These are phyloP conservation scores for Manacus vitellinus DNA, from an alignment of 2,113 vertebrate genomes.

Conservation along the genomic window DNA sequence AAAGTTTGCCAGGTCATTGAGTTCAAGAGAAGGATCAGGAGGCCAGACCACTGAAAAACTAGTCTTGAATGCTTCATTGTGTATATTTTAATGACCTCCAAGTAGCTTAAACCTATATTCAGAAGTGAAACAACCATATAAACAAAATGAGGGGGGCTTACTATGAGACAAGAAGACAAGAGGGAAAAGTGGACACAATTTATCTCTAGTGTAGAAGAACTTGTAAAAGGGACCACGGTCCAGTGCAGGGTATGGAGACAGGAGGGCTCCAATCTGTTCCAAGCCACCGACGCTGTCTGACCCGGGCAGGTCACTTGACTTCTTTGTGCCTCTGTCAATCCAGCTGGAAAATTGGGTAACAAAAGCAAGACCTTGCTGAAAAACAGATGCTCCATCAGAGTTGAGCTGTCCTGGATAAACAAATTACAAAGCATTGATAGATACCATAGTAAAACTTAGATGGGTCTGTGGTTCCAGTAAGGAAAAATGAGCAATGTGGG, in stretches of 20 bases:
- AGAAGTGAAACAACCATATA: background rate
- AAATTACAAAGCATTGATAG: slow-evolving; percentile 48
- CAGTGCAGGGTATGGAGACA: background rate
- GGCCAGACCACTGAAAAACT: background rate
- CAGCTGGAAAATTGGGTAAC: slow-evolving; percentile 75
- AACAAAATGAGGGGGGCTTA: background rate
- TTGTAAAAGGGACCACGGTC: background rate
- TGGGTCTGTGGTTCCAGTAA: background rate
- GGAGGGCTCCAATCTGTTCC: slow-evolving; percentile 69
- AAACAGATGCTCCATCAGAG: slow-evolving; percentile 54
- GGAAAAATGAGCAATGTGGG: background rate
- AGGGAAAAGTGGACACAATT: background rate
- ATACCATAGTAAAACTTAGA: slow-evolving; percentile 1
- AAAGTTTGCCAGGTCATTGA: slow-evolving; percentile 12
- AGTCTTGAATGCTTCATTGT: background rate
- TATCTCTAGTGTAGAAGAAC: background rate
- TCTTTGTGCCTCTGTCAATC: slow-evolving; percentile 65
- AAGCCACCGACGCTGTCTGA: slow-evolving; percentile 6
- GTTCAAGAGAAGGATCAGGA: slow-evolving; percentile 13
- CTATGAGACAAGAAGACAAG: background rate
- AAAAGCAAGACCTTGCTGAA: slow-evolving; percentile 63
- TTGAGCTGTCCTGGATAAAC: slow-evolving; percentile 60
- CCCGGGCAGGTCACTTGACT: slow-evolving; percentile 65
- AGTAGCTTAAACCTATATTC: background rate
- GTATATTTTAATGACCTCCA: background rate